These are phyloP conservation scores for Bufo bufo DNA, from an alignment of 2,113 vertebrate genomes.

Conservation along the genomic window DNA sequence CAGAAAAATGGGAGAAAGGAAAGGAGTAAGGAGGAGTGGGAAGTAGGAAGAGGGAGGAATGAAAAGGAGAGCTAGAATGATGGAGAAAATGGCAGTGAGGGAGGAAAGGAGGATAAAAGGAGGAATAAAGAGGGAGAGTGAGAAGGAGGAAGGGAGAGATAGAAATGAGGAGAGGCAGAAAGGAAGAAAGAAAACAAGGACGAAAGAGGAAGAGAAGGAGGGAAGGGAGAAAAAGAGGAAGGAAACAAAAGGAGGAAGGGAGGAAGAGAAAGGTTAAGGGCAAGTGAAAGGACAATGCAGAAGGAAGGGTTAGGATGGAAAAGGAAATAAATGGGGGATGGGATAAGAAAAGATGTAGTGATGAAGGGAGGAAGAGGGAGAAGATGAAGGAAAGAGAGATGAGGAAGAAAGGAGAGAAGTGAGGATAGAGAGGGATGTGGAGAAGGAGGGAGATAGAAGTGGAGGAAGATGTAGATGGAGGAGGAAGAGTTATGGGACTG, in stretches of 20 bases:
- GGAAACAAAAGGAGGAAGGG: no score
- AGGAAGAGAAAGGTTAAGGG: background rate
- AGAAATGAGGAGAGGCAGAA: background rate
- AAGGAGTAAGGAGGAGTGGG: no score
- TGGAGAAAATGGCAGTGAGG: background rate
- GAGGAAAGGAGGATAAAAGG: background rate
- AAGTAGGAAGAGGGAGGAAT: background rate
- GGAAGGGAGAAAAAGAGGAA: background rate
- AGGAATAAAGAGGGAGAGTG: background rate
- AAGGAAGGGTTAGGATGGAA: background rate
- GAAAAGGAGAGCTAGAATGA: no score
- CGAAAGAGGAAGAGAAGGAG: background rate
- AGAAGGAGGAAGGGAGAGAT: background rate
- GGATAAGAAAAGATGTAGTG: background rate
- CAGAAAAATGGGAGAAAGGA: no score
- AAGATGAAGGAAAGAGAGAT: background rate
- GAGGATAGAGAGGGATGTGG: slow-evolving; percentile 38
- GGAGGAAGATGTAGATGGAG: background rate
- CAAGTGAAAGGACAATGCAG: background rate
- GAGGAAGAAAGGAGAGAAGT: background rate
- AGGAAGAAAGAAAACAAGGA: no score
- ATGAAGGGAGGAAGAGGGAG: background rate
- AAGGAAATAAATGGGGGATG: no score
- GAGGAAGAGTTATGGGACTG: background rate
- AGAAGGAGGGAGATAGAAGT: background rate